phyloP scores from a whole-genome alignment of 2,113 vertebrate genomes.

The Agelaius tricolor region DNA sequence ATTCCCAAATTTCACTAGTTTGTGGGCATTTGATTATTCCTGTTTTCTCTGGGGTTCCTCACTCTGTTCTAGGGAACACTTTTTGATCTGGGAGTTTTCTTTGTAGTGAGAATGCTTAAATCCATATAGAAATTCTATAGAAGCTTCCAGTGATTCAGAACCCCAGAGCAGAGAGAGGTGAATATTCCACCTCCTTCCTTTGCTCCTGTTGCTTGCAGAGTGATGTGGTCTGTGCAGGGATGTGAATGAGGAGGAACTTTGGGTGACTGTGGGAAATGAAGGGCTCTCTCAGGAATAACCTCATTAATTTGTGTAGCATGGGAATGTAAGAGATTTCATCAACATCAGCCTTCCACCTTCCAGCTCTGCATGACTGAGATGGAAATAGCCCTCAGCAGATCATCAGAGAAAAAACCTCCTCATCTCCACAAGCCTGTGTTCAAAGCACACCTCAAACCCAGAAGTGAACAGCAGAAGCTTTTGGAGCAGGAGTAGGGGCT shows the following conservation, averaged over 20 bases:
- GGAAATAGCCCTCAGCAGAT: neutral
- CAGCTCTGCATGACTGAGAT: neutral
- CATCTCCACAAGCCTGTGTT: neutral
- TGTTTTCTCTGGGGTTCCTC: neutral
- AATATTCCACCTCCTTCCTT: neutral
- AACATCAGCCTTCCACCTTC: neutral
- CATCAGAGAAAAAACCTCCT: neutral
- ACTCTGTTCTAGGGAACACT: neutral
- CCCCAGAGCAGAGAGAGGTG: neutral
- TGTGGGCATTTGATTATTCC: neutral
- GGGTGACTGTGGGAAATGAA: neutral
- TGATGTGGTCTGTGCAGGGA: neutral
- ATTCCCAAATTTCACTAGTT: neutral
- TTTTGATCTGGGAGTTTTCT: neutral
- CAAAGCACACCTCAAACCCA: neutral
- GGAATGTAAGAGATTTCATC: neutral
- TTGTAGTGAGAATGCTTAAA: neutral
- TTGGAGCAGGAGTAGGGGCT: rapidly evolving
- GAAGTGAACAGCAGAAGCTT: neutral
- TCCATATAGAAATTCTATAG: neutral
- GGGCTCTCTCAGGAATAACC: neutral
- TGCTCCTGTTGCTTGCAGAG: neutral
- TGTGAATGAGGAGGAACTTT: neutral
- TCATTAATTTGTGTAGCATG: neutral
- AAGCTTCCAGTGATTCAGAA: slow-evolving; percentile 2